Evolutionary conservation across 2,797 vertebrate species (phyloP).

Genomic region (Acipenser transmontanus): DNA sequence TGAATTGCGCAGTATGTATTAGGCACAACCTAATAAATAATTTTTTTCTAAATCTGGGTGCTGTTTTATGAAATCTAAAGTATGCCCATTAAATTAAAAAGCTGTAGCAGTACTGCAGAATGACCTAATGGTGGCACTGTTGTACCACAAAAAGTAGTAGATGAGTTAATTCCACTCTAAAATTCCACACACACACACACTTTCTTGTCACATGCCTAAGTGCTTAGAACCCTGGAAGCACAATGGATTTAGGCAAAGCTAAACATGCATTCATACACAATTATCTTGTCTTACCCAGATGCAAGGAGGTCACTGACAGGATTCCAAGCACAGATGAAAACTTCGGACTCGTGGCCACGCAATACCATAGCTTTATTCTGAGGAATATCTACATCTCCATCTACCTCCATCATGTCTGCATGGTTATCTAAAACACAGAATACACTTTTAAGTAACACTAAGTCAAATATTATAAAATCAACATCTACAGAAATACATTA

Average conservation of each 20-base stretch:
- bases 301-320: conserved; percentile 93
- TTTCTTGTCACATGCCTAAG: too few relatives aligned
- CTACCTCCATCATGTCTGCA: conserved; percentile 96
- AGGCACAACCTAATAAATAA: not conserved
- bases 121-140: not conserved
- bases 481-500: not conserved
- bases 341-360: conserved; percentile 91
- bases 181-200: too few relatives aligned
- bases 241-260: too few relatives aligned
- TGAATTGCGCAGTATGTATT: not conserved
- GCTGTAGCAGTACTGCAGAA: not conserved
- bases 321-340: conserved; percentile 99
- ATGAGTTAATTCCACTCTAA: too few relatives aligned
- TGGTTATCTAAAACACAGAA: conserved; percentile 76
- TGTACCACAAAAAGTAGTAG: not conserved
- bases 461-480: not conserved
- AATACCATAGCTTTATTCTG: conserved; percentile 96
- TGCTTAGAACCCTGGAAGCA: too few relatives aligned
- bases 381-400: conserved; percentile 93
- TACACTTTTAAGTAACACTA: not conserved
- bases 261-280: conserved; percentile 5
- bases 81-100: not conserved
- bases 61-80: not conserved
- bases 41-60: not conserved
- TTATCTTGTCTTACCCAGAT: conserved; percentile 70